Evolutionary conservation across 2,888 invertebrate species (phyloP).

Genomic region (Troides helena): DNA sequence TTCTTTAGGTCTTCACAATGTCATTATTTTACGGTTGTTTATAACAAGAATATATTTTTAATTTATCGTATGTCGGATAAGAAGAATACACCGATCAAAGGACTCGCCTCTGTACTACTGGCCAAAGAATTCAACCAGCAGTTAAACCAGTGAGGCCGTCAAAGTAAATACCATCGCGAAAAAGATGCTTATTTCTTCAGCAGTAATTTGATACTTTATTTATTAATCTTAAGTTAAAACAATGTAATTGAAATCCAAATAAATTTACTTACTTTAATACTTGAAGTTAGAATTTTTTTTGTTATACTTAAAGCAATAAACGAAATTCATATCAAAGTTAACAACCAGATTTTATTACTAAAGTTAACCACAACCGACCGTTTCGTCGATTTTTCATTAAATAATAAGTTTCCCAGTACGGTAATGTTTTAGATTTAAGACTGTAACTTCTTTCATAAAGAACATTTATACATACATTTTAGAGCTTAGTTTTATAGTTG

Average conservation of each 20-base stretch:
- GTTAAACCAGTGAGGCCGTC: background rate
- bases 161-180: background rate
- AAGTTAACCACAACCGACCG: conserved; percentile 8
- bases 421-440: background rate
- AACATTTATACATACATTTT: background rate
- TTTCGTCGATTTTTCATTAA: conserved; percentile 15
- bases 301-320: background rate
- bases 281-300: background rate
- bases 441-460: background rate
- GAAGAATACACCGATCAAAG: no score
- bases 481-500: background rate
- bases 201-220: background rate
- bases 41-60: background rate
- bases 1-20: background rate
- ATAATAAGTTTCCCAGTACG: conserved; percentile 2
- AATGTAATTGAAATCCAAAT: background rate
- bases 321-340: conserved; percentile 16
- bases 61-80: background rate
- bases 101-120: background rate
- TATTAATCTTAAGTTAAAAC: background rate
- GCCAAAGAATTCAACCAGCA: background rate
- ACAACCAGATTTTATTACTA: conserved; percentile 13
- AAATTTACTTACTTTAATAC: no score
- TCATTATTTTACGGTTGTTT: background rate
- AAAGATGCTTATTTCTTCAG: background rate